Evolutionary conservation across 2,888 invertebrate genomes (phyloP).

Genomic region (Bellardia bayeri): DNA sequence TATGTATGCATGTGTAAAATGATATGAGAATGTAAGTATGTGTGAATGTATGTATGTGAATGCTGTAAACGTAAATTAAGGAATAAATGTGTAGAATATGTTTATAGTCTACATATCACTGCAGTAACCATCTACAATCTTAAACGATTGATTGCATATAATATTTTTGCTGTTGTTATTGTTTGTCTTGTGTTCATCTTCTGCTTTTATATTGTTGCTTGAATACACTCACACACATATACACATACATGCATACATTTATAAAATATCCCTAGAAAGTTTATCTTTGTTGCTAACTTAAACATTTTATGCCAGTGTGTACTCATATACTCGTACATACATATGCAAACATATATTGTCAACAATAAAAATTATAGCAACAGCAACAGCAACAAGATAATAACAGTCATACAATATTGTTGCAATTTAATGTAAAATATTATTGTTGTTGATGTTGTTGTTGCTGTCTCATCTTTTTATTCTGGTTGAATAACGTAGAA

Average conservation of each 20-base stretch:
- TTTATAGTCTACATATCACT: slow-evolving; percentile 50
- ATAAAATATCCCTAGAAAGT: slow-evolving; percentile 10
- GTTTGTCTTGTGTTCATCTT: slow-evolving; percentile 36
- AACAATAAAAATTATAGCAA: slow-evolving; percentile 47
- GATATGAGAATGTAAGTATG: neutral
- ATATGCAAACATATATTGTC: neutral
- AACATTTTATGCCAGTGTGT: slow-evolving; percentile 41
- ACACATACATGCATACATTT: neutral
- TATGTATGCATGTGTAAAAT: neutral
- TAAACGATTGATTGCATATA: slow-evolving; percentile 54
- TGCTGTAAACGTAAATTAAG: neutral
- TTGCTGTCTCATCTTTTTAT: slow-evolving; percentile 26
- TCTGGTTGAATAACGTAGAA: neutral
- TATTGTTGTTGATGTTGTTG: slow-evolving; percentile 2
- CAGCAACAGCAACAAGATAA: slow-evolving; percentile 35
- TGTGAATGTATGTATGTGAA: neutral
- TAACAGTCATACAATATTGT: slow-evolving; percentile 52
- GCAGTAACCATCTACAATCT: slow-evolving; percentile 49
- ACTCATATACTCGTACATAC: neutral
- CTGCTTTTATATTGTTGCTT: slow-evolving; percentile 16
- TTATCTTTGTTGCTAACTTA: slow-evolving; percentile 28
- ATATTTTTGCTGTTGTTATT: slow-evolving; percentile 30
- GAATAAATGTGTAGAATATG: slow-evolving; percentile 33
- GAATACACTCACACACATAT: neutral
- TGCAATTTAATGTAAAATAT: slow-evolving; percentile 48